phyloP scores from a whole-genome alignment of 2,113 vertebrate genomes.

The Hylia prasina region DNA sequence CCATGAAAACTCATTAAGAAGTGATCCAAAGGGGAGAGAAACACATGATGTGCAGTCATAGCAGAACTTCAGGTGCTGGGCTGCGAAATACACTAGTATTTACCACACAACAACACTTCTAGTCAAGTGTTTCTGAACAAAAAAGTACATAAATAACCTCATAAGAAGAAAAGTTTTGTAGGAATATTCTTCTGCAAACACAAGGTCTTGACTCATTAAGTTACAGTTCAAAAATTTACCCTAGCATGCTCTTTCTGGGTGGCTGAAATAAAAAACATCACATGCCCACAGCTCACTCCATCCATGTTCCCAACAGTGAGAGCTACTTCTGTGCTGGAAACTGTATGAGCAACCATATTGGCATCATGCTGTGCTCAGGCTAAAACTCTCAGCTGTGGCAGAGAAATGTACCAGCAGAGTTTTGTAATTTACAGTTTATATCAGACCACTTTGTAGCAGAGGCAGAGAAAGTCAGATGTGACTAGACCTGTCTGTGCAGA shows the following conservation, averaged over 20 bases:
- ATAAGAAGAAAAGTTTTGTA: background rate
- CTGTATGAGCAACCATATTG: background rate
- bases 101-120: background rate
- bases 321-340: background rate
- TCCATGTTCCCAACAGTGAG: background rate
- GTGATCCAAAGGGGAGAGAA: background rate
- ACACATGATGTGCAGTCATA: background rate
- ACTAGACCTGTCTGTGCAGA: background rate
- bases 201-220: background rate
- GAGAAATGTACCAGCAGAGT: background rate
- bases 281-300: background rate
- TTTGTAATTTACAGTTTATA: background rate
- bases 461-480: background rate
- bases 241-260: background rate
- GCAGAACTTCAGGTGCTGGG: background rate
- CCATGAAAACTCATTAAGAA: background rate
- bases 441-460: fast-evolving
- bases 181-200: background rate
- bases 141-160: background rate
- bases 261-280: background rate
- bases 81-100: background rate
- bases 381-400: background rate
- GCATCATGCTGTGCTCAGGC: background rate
- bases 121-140: background rate
- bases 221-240: background rate